Evolutionary conservation across 2,113 vertebrate genomes (phyloP), one percentile per base, ranked within the genome.

Genomic region (Gadus macrocephalus): DNA sequence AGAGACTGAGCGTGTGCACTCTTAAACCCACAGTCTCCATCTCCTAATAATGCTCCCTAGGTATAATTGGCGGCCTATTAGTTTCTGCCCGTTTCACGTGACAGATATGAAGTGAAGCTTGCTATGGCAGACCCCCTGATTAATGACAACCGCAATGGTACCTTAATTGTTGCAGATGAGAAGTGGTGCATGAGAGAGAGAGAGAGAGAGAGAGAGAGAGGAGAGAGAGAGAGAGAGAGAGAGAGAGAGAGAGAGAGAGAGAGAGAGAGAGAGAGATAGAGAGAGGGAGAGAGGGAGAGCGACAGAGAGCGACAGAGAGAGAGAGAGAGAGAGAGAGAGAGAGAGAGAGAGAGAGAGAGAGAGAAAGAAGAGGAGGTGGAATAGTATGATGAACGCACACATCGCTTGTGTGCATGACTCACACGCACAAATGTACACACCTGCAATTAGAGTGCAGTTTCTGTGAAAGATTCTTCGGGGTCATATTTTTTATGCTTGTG

Each of bases 101-200:
- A 97, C 95, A 97, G 94, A 92, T 96, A 96, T 95, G 94, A 97
- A 98, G 95, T 95, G 96, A 93, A 93, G 93, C 92, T 93, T 88
- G 70, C 91, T 89, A 92, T 89, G 28, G 93, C 93, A 92, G 93
- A 93, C 77, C 91, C 92, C 92, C 94, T 94, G 93, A 97, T 96
- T 98, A 97, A 96, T 95, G 95, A 95, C 93, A 93, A 95, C 90
- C 93, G 92, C 93, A 96, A 94, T 92, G 92, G 88, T 91, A 92
- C 93, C 94, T 81, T 96, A 96, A 95, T 97, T 96, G 93, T 94
- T 92, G 89, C 87, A 92, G 93, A 94, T 78, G 90, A 94, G 92
- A 91, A 79, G 91, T 88, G 86, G 81, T 78, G 89, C 68, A 28
- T 53, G 74, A 49, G 17, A 56, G 61, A 71, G 77, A 65, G 71